Evolutionary conservation across 2,888 invertebrate genomes (phyloP).

Genomic region (Lumbricus terrestris): DNA sequence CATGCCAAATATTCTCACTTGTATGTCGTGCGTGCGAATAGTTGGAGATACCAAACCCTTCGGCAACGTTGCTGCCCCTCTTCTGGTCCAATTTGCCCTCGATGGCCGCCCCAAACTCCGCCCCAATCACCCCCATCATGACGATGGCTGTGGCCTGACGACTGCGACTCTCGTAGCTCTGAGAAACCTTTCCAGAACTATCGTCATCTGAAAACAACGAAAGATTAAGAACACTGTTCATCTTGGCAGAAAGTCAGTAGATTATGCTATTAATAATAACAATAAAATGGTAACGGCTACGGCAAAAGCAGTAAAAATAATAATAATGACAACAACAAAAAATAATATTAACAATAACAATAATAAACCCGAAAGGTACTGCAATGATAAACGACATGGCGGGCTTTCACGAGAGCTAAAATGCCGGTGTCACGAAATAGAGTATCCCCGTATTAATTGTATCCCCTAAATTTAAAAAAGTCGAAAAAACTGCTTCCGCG

Average conservation of each 20-base stretch:
- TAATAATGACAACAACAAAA: too few species aligned
- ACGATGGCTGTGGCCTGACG: constrained; percentile 92
- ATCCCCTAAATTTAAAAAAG: too few species aligned
- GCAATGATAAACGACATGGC: too few species aligned
- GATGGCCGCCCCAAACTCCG: constrained; percentile 96
- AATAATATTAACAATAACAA: too few species aligned
- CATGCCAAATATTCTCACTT: constrained; percentile 65
- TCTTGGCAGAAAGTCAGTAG: background rate
- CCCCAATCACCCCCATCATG: constrained; percentile 91
- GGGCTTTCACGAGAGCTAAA: too few species aligned
- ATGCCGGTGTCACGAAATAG: too few species aligned
- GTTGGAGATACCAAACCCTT: constrained; percentile 78
- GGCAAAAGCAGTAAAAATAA: too few species aligned
- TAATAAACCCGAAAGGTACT: too few species aligned
- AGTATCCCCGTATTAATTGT: too few species aligned
- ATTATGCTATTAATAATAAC: background rate
- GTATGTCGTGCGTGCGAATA: constrained; percentile 87
- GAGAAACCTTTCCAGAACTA: background rate
- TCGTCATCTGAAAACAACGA: background rate
- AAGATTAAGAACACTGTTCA: background rate
- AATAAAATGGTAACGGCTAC: too few species aligned
- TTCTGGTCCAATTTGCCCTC: constrained; percentile 62
- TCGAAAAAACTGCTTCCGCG: too few species aligned
- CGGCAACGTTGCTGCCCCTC: constrained; percentile 68
- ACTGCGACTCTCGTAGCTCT: constrained; percentile 20